A percentile compares a stretch with the other conserved stretches of the same genome.
phyloP scores from a whole-genome alignment of 2,113 vertebrate genomes.

The Xenopus borealis region DNA sequence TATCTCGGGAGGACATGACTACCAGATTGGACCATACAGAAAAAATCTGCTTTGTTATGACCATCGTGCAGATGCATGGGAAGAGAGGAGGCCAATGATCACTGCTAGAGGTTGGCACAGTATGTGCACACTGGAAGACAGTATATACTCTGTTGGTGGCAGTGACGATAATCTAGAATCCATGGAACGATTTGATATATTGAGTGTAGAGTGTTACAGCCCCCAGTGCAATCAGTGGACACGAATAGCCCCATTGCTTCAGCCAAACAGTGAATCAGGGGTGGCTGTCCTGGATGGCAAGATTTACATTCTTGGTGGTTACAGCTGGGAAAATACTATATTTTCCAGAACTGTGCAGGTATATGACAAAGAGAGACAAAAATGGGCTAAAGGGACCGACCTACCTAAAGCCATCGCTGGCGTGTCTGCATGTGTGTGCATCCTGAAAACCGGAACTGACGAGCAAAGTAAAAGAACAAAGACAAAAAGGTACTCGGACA shows the following conservation, averaged over 20 bases:
- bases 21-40: conserved; percentile 88
- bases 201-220: conserved; percentile 86
- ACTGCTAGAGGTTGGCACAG: conserved; percentile 89
- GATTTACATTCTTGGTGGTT: conserved; percentile 91
- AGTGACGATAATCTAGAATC: conserved; percentile 86
- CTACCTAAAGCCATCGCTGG: conserved; percentile 85
- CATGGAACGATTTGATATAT: conserved; percentile 88
- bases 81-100: conserved; percentile 80
- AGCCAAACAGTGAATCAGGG: conserved; percentile 89
- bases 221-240: conserved; percentile 86
- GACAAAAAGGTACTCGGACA: conserved; percentile 58
- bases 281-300: conserved; percentile 77
- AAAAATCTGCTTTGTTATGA: conserved; percentile 88
- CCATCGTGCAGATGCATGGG: conserved; percentile 72
- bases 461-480: conserved; percentile 70
- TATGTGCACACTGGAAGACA: conserved; percentile 85
- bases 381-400: conserved; percentile 81
- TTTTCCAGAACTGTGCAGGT: conserved; percentile 88
- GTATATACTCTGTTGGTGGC: conserved; percentile 85
- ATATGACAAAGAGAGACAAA: conserved; percentile 72
- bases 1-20: conserved; percentile 92
- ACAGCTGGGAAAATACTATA: conserved; percentile 88
- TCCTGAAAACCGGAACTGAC: conserved; percentile 65
- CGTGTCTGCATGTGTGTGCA: conserved; percentile 84
- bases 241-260: conserved; percentile 71